Percentiles rank a stretch among this genome's conserved stretches.
These are phyloP conservation scores for Eurystomus glaucurus DNA, from an alignment of 2,797 vertebrate species.

Conservation along the genomic window DNA sequence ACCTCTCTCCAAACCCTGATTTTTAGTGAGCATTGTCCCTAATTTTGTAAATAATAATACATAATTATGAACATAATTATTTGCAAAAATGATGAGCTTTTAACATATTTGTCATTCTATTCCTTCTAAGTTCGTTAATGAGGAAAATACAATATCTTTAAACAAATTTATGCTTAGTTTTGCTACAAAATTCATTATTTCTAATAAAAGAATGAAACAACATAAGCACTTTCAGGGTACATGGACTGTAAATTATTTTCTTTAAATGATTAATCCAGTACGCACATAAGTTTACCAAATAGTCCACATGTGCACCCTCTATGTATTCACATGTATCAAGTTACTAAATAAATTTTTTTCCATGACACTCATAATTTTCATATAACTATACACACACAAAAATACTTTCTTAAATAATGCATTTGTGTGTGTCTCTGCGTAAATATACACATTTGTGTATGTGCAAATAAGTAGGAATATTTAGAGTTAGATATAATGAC, in stretches of 20 bases:
- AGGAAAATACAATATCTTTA: not conserved
- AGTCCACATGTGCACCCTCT: rapidly evolving
- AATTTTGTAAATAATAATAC: not conserved
- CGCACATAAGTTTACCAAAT: not conserved
- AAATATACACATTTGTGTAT: not conserved
- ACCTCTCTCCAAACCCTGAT: not conserved
- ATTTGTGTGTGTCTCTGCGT: not conserved
- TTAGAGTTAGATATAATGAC: not conserved
- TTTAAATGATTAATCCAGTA: not conserved
- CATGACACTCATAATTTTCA: not conserved
- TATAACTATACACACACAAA: not conserved
- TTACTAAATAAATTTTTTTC: not conserved
- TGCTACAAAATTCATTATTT: not conserved
- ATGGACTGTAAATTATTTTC: not conserved
- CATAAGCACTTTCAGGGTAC: not conserved
- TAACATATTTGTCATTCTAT: not conserved
- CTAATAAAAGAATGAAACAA: not conserved
- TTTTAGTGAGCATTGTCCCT: not conserved
- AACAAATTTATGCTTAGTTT: not conserved
- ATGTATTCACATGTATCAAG: rapidly evolving
- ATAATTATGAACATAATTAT: not conserved
- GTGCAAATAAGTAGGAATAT: rapidly evolving
- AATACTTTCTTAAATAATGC: not conserved
- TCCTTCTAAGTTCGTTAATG: not conserved
- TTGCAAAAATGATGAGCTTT: not conserved